Evolutionary conservation across 2,113 vertebrate species (phyloP).

Genomic region (Cyprinodon brontotheroides): DNA sequence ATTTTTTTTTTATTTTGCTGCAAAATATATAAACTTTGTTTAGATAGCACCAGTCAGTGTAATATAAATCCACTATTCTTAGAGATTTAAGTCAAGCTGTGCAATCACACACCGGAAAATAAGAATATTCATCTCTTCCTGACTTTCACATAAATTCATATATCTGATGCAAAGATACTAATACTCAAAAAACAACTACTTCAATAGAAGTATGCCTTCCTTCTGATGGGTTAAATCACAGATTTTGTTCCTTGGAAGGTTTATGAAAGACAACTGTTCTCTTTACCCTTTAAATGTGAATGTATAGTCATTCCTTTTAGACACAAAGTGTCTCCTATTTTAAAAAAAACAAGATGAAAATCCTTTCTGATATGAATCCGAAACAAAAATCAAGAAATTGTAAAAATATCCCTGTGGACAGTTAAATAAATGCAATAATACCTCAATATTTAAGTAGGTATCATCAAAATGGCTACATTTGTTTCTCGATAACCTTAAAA

Average conservation of each 20-base stretch:
- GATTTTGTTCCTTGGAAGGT: neutral
- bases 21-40: neutral
- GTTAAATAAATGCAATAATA: neutral
- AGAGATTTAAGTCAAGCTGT: neutral
- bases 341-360: neutral
- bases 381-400: neutral
- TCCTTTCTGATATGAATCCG: neutral
- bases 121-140: neutral
- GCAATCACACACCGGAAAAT: neutral
- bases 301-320: neutral
- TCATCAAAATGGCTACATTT: neutral
- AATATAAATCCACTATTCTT: too few relatives aligned
- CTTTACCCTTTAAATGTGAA: neutral
- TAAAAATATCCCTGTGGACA: neutral
- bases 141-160: neutral
- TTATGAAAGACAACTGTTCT: neutral
- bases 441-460: neutral
- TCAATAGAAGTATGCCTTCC: neutral
- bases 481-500: neutral
- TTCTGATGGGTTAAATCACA: too few relatives aligned
- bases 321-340: neutral
- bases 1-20: neutral
- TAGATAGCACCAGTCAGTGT: neutral
- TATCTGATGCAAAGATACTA: neutral
- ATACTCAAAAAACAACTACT: neutral